Evolutionary conservation across 1,140 invertebrate genomes (phyloP), one percentile per base, ranked within the genome.

Genomic region (Drosophila navojoa): DNA sequence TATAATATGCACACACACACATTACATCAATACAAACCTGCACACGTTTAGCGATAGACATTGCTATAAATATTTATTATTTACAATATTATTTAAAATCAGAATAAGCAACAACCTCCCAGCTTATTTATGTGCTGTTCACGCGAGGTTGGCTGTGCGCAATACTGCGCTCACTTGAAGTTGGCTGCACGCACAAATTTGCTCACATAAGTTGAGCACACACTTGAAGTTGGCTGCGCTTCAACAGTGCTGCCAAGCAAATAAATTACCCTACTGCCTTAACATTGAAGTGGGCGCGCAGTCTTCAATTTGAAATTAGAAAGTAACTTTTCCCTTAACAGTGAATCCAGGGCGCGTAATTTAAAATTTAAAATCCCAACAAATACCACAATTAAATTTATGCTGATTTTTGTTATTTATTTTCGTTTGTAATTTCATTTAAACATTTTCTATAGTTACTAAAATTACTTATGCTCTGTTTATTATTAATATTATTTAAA

Each of bases 381-480:
- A 29, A 47, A 29, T n/a, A 1, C 0, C 0, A 63, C 61, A 25
- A 40, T 0, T 45, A 6, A 22, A 22, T 13, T 44, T 22, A 64
- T 52, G 57, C 71, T 81, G 55, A 64, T 70, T 72, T 75, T 74
- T 78, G 69, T 74, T 85, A 76, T 90, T 91, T 89, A 90, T 81
- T 91, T 90, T 87, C 70, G 81, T 90, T 89, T 85, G 76, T 87
- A 90, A 85, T 85, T 90, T 87, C 82, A 91, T 91, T 91, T 81
- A 91, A 91, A 91, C 90, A 91, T 91, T 91, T 90, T 91, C 90
- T 91, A 91, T 91, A 90, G 84, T 91, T 91, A 91, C 90, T 91
- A 91, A 91, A 91, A 87, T 91, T 91, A 91, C 80, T 91, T 91
- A 91, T 91, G 76, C 66, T 84, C 85, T 89, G 84, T 79, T 82